Percentiles rank a stretch among this genome's conserved stretches.
These are phyloP conservation scores for Cheilosia impressa DNA, from an alignment of 2,888 invertebrate species.

Conservation along the genomic window DNA sequence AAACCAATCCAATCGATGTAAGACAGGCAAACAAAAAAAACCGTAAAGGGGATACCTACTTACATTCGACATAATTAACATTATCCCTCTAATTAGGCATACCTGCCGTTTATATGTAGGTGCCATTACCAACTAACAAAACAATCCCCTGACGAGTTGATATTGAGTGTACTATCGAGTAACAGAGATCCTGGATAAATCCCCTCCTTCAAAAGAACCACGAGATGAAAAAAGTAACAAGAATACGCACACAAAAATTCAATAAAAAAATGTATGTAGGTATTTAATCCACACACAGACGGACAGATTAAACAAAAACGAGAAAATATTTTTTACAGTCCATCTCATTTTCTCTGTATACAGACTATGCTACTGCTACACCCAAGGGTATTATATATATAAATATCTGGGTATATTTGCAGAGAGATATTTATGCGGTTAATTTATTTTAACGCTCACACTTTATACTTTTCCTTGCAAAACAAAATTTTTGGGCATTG, in stretches of 20 bases:
- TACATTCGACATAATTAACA: constrained; percentile 55
- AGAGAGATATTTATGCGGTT: constrained; percentile 58
- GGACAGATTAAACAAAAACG: constrained; percentile 27
- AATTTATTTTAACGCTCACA: constrained; percentile 61
- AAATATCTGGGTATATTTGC: constrained; percentile 25
- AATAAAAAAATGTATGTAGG: too few relatives aligned
- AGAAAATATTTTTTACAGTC: constrained; percentile 46
- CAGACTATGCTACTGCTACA: neutral
- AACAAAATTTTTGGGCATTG: neutral
- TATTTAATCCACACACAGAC: constrained; percentile 48
- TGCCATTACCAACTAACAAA: constrained; percentile 5
- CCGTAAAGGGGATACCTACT: constrained; percentile 17
- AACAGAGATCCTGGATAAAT: neutral
- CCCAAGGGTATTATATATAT: neutral
- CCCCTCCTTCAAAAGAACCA: constrained; percentile 20
- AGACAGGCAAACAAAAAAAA: neutral
- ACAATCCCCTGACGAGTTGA: constrained; percentile 6
- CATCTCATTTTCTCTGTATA: constrained; percentile 33
- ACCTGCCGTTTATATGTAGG: constrained; percentile 24
- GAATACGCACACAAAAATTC: neutral
- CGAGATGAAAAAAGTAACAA: constrained; percentile 39
- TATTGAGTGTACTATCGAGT: constrained; percentile 19
- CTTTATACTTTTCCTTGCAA: constrained; percentile 32
- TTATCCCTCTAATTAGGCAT: constrained; percentile 64
- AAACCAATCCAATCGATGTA: constrained; percentile 10